Conservation (phyloP, 2,113 vertebrate genomes). For the Turnix velox region DNA sequence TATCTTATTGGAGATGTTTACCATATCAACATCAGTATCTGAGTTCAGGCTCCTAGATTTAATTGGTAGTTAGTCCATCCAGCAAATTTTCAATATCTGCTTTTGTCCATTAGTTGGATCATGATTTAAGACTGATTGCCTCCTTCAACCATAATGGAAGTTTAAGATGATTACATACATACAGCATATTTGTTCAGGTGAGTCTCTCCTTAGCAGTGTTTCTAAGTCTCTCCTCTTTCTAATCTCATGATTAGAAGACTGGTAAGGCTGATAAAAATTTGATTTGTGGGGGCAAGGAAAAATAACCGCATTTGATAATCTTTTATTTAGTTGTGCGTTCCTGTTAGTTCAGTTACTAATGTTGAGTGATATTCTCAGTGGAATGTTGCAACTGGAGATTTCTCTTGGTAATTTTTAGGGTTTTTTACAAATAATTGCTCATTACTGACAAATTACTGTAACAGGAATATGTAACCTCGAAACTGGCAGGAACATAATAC, state of each 20-base stretch:
- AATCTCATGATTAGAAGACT: background rate
- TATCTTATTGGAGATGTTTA: background rate
- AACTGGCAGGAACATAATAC: background rate
- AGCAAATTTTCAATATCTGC: background rate
- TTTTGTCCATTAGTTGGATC: background rate
- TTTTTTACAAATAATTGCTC: background rate
- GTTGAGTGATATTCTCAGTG: background rate
- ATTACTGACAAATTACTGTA: background rate
- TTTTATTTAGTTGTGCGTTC: background rate
- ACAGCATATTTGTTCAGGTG: background rate
- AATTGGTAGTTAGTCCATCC: background rate
- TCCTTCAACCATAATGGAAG: background rate
- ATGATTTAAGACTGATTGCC: background rate
- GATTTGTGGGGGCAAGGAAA: background rate
- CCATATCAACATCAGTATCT: background rate
- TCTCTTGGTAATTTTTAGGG: constrained; percentile 7
- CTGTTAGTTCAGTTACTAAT: background rate
- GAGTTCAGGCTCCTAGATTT: background rate
- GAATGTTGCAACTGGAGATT: background rate
- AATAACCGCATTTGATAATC: background rate
- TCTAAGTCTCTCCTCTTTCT: background rate
- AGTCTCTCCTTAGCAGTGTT: background rate
- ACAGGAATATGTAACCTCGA: background rate
- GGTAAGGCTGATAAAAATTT: background rate
- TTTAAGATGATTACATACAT: background rate